A percentile compares a stretch with the other conserved stretches of the same genome.
Evolutionary conservation across 2,888 invertebrate genomes (phyloP).

Genomic region (Drosophila mettleri): DNA sequence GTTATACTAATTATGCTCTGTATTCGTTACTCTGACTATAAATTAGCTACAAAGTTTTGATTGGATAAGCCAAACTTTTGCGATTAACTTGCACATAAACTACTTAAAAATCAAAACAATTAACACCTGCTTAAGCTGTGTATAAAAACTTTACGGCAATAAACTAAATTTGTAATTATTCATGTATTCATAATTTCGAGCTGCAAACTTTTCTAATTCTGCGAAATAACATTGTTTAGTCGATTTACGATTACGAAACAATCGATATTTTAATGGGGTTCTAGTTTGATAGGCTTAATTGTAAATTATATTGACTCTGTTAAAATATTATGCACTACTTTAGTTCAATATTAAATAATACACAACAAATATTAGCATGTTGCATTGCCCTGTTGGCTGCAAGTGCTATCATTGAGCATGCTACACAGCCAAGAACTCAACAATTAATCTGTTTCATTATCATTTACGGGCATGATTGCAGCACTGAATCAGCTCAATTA

Average conservation of each 20-base stretch:
- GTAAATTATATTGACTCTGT: background rate
- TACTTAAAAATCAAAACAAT: slow-evolving; percentile 27
- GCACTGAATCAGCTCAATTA: slow-evolving; percentile 48
- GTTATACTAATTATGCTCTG: too few relatives aligned
- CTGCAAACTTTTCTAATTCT: slow-evolving; percentile 27
- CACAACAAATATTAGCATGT: too few relatives aligned
- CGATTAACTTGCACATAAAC: slow-evolving; percentile 20
- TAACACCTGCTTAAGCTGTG: slow-evolving; percentile 33
- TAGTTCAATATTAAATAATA: background rate
- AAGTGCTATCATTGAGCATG: slow-evolving; percentile 16
- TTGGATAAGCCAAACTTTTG: too few relatives aligned
- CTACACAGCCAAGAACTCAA: slow-evolving; percentile 40
- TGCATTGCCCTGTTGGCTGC: background rate
- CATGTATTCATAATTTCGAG: slow-evolving; percentile 50
- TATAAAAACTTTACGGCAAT: slow-evolving; percentile 33
- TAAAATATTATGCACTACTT: background rate
- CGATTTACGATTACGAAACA: too few relatives aligned
- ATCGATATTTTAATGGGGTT: background rate
- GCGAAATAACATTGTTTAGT: slow-evolving; percentile 21
- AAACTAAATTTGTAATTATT: slow-evolving; percentile 47
- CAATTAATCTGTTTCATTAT: slow-evolving; percentile 66
- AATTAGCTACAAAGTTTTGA: too few relatives aligned
- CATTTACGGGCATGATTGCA: slow-evolving; percentile 44
- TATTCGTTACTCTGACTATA: too few relatives aligned
- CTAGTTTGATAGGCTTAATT: background rate